phyloP scores from a whole-genome alignment of 2,113 vertebrate species.

The Petrocephalus microphthalmus region DNA sequence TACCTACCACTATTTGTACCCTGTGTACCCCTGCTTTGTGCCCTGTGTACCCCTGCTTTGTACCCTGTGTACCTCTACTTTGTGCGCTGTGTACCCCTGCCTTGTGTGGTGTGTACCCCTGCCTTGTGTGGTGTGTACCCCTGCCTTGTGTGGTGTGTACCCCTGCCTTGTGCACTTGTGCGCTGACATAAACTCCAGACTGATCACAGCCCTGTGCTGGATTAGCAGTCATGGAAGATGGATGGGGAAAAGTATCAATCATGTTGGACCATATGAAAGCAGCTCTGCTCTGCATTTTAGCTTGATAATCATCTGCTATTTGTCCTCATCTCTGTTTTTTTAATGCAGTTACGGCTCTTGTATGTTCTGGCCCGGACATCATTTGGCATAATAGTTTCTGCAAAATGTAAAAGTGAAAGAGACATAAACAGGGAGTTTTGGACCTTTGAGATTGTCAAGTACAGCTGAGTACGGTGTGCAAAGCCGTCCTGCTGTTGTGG shows the following conservation, averaged over 20 bases:
- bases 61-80: no score
- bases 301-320: not conserved
- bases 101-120: no score
- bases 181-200: not conserved
- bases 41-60: no score
- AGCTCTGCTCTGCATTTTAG: not conserved
- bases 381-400: not conserved
- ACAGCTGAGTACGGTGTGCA: not conserved
- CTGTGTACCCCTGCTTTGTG: no score
- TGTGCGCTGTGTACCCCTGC: no score
- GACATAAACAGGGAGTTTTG: not conserved
- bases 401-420: not conserved
- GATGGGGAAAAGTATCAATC: not conserved
- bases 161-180: no score
- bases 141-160: no score
- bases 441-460: not conserved
- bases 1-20: no score
- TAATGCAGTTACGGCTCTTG: not conserved
- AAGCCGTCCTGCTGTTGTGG: not conserved
- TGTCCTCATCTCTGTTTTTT: not conserved
- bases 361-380: not conserved
- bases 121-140: no score
- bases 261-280: not conserved
- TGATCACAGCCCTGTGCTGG: not conserved
- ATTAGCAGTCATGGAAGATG: not conserved